phyloP scores from a whole-genome alignment of 2,113 vertebrate species.

The Ochotona curzoniae region DNA sequence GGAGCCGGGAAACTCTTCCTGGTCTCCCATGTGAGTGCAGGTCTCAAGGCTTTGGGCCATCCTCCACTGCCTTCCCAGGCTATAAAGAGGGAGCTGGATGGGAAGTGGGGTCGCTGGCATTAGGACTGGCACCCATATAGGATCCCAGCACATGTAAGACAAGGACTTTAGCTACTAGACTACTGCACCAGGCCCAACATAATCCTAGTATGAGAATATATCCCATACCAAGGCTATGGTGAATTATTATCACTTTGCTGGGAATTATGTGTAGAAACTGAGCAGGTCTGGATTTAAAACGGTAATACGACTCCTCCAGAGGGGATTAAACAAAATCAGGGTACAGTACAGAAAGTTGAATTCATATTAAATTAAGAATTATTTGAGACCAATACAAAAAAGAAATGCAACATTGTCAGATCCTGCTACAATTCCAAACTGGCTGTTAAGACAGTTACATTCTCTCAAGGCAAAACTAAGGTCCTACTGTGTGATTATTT shows the following conservation, averaged over 20 bases:
- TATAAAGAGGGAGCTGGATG: too few relatives aligned
- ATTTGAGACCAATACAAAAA: not conserved
- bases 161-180: too few relatives aligned
- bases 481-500: not conserved
- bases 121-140: too few relatives aligned
- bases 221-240: not conserved
- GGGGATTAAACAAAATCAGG: not conserved
- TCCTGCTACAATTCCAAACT: constrained; percentile 22
- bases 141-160: too few relatives aligned
- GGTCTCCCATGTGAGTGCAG: too few relatives aligned
- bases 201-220: constrained; percentile 48
- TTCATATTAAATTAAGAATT: constrained; percentile 59
- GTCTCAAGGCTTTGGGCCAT: too few relatives aligned
- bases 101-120: too few relatives aligned
- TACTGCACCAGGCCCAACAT: not conserved
- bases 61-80: too few relatives aligned
- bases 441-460: not conserved
- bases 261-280: not conserved
- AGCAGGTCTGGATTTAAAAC: constrained; percentile 19
- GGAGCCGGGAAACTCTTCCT: too few relatives aligned
- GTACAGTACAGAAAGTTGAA: not conserved
- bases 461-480: constrained; percentile 34
- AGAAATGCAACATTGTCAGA: constrained; percentile 35
- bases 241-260: not conserved
- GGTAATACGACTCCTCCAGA: not conserved